Evolutionary conservation across 2,888 invertebrate species (phyloP), one percentile per base, ranked within the genome.

Genomic region (Cacoxenus indagator): DNA sequence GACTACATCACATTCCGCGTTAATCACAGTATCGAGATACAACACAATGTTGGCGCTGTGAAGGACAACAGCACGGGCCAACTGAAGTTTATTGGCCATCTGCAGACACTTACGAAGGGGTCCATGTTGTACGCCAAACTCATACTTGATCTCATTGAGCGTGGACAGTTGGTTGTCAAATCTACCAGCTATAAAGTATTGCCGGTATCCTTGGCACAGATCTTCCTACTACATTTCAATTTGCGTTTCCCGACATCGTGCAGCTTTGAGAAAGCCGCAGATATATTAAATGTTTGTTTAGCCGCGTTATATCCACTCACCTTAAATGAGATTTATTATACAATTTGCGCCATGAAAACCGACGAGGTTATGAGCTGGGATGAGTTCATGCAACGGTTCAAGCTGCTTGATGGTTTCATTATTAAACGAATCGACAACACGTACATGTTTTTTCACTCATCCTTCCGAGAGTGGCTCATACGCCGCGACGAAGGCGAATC

Each of bases 361-460:
- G 92, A 94, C 78, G 92, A 93, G 61, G 94, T 94, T 82, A 89
- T 97, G 69, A 92, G 94, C 1, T 97, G 96, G 96, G 94, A 94
- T 69, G 97, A 97, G 76, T 97, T 98, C 86, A 90, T 95, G 75
- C 94, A 95, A 85, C 91, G 96, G 85, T 95, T 98, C 85, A 94
- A 96, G 83, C 90, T 93, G 72, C 90, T 98, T 37, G 92, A 94
- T 65, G 96, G 96, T 64, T 95, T 98, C 83, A 90, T 99, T 22
- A 94, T 97, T 67, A 95, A 95, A 87, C 91, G 97, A 65, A 91
- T 95, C 81, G 98, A 98, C 88, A 95, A 95, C 87, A 96, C 97
- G 0, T 97, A 95, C 89, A 97, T 98, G 96, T 97, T 98, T 89
- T 97, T 98, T 89, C 98, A 99, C 87, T 97, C 98, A 0, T 96